Conservation (phyloP, 2,113 vertebrate genomes). For the Entelurus aequoreus region DNA sequence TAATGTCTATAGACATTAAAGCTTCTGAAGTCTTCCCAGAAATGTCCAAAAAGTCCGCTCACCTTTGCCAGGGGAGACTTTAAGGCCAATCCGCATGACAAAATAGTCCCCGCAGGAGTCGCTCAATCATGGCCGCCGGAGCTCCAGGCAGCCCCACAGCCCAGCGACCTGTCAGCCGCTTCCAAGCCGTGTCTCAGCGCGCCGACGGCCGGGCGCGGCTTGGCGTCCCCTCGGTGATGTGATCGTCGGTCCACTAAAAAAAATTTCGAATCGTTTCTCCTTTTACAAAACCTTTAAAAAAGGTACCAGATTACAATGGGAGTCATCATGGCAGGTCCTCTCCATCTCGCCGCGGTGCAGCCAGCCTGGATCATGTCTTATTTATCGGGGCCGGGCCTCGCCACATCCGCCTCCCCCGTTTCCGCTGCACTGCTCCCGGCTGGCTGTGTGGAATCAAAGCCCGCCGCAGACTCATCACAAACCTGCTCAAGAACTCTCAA, state of each 20-base stretch:
- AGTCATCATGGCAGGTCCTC: neutral
- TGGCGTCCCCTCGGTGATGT: constrained; percentile 16
- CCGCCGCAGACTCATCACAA: neutral
- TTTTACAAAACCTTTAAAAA: neutral
- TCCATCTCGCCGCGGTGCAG: neutral
- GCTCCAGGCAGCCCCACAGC: constrained; percentile 31
- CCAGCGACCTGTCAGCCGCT: constrained; percentile 26
- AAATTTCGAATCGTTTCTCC: neutral
- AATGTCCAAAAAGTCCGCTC: constrained; percentile 4
- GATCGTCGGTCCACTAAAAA: constrained; percentile 8
- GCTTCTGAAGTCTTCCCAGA: neutral
- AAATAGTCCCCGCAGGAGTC: neutral
- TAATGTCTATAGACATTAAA: too few species aligned
- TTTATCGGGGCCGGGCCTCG: constrained; percentile 42
- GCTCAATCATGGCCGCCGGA: constrained; percentile 30
- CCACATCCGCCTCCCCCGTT: constrained; percentile 33
- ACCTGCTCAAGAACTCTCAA: neutral
- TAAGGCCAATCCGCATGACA: neutral
- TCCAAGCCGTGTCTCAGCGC: constrained; percentile 30
- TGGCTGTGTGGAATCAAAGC: neutral
- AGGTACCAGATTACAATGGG: neutral
- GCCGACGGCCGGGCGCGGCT: constrained; percentile 15
- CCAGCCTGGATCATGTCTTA: constrained; percentile 53
- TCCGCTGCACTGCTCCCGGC: constrained; percentile 28
- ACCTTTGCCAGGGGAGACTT: constrained; percentile 20